Base-by-base conservation (phyloP, 2,113 vertebrate species). In the Monopterus albus region DNA sequence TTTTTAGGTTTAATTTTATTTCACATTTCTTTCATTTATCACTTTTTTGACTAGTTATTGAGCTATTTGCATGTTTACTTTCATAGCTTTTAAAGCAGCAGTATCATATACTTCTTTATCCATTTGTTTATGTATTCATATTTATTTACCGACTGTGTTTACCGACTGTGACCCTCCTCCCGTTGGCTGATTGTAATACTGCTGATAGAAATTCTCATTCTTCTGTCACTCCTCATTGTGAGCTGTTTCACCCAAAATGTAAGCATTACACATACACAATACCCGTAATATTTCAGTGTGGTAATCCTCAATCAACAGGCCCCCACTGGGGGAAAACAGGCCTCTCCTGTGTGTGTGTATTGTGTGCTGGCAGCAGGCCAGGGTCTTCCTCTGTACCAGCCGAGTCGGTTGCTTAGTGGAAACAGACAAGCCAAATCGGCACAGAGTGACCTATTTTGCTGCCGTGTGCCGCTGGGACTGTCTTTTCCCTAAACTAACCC, bases 371-470 rank as follows among this genome's bases (percentile, higher is more conserved):
- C 95, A 96, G 90, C 84, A 53, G 92, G 92, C 94, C 95, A 95
- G 90, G 84, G 93, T 91, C 90, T 93, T 93, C 92, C 92, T 70
- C 81, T 75, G 72, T 56, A 86, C 75, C 82, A 89, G 94, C 95
- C 92, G 65, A 91, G 89, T 93, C 94, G 94, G 95, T 93, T 94
- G 91, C 88, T 89, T 91, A 94, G 93, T 94, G 91, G 92, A 92
- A 88, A 92, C 90, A 92, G 94, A 96, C 95, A 95, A 87, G 93
- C 94, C 94, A 96, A 96, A 96, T 96, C 94, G 93, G 91, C 92
- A 91, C 93, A 94, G 91, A 96, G 94, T 96, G 95, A 97, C 95
- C 95, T 96, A 96, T 95, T 96, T 96, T 94, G 94, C 85, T 94
- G 94, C 91, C 86, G 91, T 92, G 94, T 91, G 94, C 94, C 92